Conservation (phyloP, 2,797 vertebrate genomes). For the Ibycter americanus region DNA sequence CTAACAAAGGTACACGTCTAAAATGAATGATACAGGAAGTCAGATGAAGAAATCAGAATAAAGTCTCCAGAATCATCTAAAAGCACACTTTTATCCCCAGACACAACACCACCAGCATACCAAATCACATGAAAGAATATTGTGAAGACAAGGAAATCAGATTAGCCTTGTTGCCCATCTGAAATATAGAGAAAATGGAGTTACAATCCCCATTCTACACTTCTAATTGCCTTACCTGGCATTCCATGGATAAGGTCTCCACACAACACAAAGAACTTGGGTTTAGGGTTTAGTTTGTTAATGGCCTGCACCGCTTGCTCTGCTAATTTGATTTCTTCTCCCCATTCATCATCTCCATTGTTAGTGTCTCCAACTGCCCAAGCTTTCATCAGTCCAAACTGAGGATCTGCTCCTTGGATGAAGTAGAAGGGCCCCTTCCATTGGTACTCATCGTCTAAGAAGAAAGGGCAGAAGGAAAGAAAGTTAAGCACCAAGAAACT, state of each 20-base stretch:
- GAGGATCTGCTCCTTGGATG: slow-evolving; percentile 93
- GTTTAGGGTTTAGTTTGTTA: slow-evolving; percentile 85
- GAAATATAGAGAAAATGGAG: background rate
- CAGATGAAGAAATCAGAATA: background rate
- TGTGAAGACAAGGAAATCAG: background rate
- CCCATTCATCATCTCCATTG: slow-evolving; percentile 89
- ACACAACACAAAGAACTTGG: slow-evolving; percentile 91
- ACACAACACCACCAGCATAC: background rate
- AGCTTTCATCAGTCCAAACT: slow-evolving; percentile 97
- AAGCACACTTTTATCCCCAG: background rate
- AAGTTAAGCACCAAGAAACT: background rate
- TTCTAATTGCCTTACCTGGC: slow-evolving; percentile 83
- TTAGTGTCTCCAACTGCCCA: slow-evolving; percentile 85
- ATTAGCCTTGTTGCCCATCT: background rate
- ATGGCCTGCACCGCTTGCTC: slow-evolving; percentile 86
- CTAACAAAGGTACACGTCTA: background rate
- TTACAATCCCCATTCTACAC: background rate
- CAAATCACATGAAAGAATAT: background rate
- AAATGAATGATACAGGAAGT: background rate
- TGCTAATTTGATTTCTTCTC: slow-evolving; percentile 86
- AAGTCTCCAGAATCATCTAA: background rate
- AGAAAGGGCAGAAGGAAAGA: background rate
- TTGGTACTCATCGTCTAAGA: slow-evolving; percentile 81
- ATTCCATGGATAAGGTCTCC: slow-evolving; percentile 94
- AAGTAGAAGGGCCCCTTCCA: slow-evolving; percentile 95